Base-by-base conservation (phyloP, 2,797 vertebrate genomes). In the Luscinia luscinia region DNA sequence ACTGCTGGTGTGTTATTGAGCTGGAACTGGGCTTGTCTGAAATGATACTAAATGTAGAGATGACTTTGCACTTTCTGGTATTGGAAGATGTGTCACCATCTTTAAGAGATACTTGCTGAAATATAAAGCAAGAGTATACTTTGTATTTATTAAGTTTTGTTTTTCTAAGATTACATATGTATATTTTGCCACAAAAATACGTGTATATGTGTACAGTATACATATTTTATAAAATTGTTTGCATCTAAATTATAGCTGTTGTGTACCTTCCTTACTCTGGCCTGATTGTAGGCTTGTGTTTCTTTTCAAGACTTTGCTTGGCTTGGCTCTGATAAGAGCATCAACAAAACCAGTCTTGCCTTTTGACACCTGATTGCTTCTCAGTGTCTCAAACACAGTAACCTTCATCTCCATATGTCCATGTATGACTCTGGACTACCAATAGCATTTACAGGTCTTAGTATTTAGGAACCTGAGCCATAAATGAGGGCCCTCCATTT, bases 11-110 rank as follows among this genome's bases (percentile, higher is more conserved):
- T 92, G 4, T 86, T 62, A 57, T 52, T 81, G 67, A 87, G 26
- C 43, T 89, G 78, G 51, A 90, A 43, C 32, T 84, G 72, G 91
- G 18, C 83, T 96, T 81, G 21, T 62, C 81, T 87, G 66, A 86
- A 83, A 49, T 19, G 6, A 27, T 84, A 40, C 12, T 88, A 72
- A 87, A 79, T 23, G 46, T 59, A 70, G 66, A 57, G 45, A 26
- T 45, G 46, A 67, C 80, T 94, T 96, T 69, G 67, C 51, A 54
- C 45, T 85, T 86, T 89, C 38, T 78, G 79, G 82, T 75, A 62
- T 20, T 81, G 62, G 52, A 91, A 91, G 83, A 54, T 52, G 22
- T 43, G 17, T 66, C 10, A 3, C 32, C 10, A 24, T 57, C 34
- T 91, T 76, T 52, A 46, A 57, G 87, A 82, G 41, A 34, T 48